Conservation (phyloP, 2,888 invertebrate species). For the Ferrisia virgata region DNA sequence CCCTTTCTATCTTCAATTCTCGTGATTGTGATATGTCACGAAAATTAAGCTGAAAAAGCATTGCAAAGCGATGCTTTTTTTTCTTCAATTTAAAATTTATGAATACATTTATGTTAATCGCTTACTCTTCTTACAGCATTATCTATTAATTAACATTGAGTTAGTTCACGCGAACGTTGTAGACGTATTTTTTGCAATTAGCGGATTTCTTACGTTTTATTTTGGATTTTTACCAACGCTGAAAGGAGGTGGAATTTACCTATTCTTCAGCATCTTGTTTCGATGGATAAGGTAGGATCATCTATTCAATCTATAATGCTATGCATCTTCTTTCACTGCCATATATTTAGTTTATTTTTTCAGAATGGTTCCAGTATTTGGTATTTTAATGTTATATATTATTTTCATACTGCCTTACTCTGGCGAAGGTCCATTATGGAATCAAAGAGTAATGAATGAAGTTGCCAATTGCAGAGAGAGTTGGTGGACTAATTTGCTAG, state of each 20-base stretch:
- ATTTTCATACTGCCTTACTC: slow-evolving; percentile 35
- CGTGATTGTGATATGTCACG: too few species aligned
- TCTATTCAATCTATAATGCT: too few species aligned
- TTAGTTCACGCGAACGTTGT: neutral
- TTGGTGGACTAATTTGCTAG: slow-evolving; percentile 50
- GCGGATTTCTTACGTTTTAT: neutral
- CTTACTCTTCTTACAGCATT: neutral
- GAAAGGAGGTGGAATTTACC: neutral
- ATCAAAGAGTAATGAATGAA: slow-evolving; percentile 46
- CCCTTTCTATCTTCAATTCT: too few species aligned
- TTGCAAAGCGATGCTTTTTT: too few species aligned
- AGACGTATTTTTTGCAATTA: neutral
- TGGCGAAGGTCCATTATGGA: slow-evolving; percentile 49
- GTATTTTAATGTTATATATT: slow-evolving; percentile 8
- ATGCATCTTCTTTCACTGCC: too few species aligned
- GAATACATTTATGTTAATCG: neutral
- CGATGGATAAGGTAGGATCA: neutral
- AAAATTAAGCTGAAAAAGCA: too few species aligned
- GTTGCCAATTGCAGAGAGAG: slow-evolving; percentile 48
- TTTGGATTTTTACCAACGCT: neutral
- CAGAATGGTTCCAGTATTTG: slow-evolving; percentile 45
- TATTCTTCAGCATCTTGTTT: neutral
- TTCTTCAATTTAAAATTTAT: too few species aligned
- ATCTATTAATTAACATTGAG: neutral
- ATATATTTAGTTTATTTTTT: too few species aligned